Evolutionary conservation across 1,140 invertebrate genomes (phyloP).

Genomic region (Proctacanthus coquilletti): DNA sequence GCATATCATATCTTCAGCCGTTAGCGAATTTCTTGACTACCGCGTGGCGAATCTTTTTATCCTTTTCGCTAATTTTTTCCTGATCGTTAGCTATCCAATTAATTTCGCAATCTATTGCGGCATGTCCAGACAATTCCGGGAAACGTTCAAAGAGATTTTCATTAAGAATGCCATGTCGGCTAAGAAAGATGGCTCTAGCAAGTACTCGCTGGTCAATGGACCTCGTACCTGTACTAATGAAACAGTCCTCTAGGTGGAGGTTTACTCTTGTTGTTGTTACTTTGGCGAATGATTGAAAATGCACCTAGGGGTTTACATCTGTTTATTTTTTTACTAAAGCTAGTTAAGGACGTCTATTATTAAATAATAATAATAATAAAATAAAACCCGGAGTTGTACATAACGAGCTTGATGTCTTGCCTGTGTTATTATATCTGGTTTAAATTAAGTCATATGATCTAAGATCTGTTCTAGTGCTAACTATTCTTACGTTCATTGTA

Average conservation of each 20-base stretch:
- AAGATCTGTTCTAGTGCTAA: no score
- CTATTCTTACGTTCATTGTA: no score
- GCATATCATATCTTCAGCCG: conserved; percentile 62
- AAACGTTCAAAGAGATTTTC: conserved; percentile 85
- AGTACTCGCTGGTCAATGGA: conserved; percentile 63
- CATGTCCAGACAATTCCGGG: conserved; percentile 84
- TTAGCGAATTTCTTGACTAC: conserved; percentile 60
- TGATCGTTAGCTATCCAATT: conserved; percentile 79
- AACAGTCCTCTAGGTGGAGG: conserved; percentile 67
- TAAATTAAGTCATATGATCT: no score
- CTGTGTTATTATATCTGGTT: no score
- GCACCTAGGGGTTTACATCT: no score
- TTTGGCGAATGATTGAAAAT: no score
- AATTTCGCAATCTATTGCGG: conserved; percentile 94
- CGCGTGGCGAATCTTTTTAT: conserved; percentile 67
- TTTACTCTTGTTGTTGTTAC: no score
- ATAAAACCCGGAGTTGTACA: no score
- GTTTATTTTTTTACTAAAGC: no score
- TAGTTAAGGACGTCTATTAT: no score
- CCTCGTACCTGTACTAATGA: conserved; percentile 66
- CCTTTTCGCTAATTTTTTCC: conserved; percentile 79
- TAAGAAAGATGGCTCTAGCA: conserved; percentile 49
- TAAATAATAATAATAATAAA: no score
- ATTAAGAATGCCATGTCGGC: conserved; percentile 39
- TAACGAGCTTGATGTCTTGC: no score